phyloP scores from a whole-genome alignment of 2,113 vertebrate genomes.

The Gavialis gangeticus region DNA sequence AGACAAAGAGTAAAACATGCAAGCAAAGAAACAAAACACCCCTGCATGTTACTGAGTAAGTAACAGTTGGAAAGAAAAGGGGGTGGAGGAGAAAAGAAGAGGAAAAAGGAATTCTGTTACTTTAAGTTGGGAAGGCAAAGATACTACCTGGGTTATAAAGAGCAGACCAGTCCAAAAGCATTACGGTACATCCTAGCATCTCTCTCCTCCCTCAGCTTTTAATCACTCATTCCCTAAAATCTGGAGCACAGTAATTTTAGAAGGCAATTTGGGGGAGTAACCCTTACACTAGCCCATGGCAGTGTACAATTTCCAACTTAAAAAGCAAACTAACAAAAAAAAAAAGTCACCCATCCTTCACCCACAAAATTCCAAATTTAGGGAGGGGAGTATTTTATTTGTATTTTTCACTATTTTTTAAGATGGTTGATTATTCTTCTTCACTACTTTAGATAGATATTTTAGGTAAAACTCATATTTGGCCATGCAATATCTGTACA shows the following conservation, averaged over 20 bases:
- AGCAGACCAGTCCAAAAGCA: background rate
- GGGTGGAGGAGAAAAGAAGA: background rate
- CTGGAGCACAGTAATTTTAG: background rate
- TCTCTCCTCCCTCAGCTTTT: background rate
- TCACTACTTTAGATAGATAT: background rate
- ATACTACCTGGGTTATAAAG: background rate
- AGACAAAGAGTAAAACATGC: background rate
- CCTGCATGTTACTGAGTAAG: background rate
- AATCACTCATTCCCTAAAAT: background rate
- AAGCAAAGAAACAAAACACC: no score
- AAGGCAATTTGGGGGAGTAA: background rate
- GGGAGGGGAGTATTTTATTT: background rate
- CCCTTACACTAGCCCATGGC: background rate
- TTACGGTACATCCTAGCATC: background rate
- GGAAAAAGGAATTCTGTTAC: background rate
- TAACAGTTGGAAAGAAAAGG: background rate
- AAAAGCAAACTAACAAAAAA: background rate
- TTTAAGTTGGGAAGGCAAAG: background rate
- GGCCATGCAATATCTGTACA: background rate
- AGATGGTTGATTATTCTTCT: background rate
- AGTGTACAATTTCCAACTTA: background rate
- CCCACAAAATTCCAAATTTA: background rate
- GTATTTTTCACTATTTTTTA: background rate
- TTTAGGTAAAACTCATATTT: background rate
- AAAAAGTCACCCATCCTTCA: accelerated